These are phyloP conservation scores for Xanthorhoe designata DNA, from an alignment of 2,888 invertebrate species.

Conservation along the genomic window DNA sequence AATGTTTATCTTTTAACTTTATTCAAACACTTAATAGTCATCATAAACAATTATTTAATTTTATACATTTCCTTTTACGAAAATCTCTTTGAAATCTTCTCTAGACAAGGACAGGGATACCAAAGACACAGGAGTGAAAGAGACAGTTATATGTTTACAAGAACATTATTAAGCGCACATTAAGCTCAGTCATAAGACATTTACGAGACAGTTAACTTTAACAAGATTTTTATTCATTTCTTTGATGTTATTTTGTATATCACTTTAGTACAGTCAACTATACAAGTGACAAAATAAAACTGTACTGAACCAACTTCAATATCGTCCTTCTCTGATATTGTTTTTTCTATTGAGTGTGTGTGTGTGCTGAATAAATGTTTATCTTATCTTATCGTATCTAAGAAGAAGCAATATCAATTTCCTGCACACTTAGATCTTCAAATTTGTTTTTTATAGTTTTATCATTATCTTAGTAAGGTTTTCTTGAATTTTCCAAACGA, in stretches of 20 bases:
- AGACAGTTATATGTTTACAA: conserved; percentile 41
- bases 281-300: no score
- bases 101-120: conserved; percentile 13
- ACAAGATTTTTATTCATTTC: conserved; percentile 39
- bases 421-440: no score
- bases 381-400: no score
- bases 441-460: no score
- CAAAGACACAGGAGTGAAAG: conserved; percentile 27
- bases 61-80: conserved; percentile 8
- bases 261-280: not conserved
- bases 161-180: conserved; percentile 47
- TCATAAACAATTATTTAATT: conserved; percentile 1
- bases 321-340: no score
- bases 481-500: no score
- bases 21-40: not conserved
- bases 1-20: not conserved
- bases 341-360: no score
- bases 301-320: no score
- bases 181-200: conserved; percentile 47
- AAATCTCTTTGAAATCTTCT: not conserved
- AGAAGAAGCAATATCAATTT: no score
- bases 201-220: conserved; percentile 41
- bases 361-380: no score
- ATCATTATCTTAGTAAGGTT: no score
- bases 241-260: conserved; percentile 35